These are phyloP conservation scores for Mastomys natalensis DNA, from an alignment of 2,113 vertebrate species.

Conservation along the genomic window DNA sequence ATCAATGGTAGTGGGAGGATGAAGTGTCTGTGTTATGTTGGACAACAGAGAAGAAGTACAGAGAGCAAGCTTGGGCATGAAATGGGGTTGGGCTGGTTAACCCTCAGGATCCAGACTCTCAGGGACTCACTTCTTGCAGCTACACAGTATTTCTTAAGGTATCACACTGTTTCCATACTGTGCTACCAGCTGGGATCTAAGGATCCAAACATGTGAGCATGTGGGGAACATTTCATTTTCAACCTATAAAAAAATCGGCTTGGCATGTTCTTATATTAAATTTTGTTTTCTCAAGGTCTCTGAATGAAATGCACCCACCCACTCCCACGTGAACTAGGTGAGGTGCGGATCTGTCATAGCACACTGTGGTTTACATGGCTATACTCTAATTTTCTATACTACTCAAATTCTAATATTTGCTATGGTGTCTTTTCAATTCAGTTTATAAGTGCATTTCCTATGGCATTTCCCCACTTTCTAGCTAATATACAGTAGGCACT, in stretches of 20 bases:
- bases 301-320: background rate
- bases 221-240: background rate
- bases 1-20: too few relatives aligned
- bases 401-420: conserved; percentile 13
- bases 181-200: background rate
- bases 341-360: background rate
- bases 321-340: background rate
- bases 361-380: background rate
- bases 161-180: too few relatives aligned
- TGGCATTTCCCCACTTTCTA: background rate
- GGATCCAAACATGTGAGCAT: background rate
- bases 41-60: background rate
- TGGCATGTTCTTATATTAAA: background rate
- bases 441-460: background rate
- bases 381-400: background rate
- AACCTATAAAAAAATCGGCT: background rate
- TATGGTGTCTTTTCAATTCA: background rate
- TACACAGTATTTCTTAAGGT: background rate
- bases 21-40: background rate
- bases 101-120: background rate
- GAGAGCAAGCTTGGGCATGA: background rate
- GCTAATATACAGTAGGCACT: too few relatives aligned
- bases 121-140: too few relatives aligned
- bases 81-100: background rate
- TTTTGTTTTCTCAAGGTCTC: conserved; percentile 24